These are phyloP conservation scores for Lasiommata megera DNA, from an alignment of 2,888 invertebrate species.

Conservation along the genomic window DNA sequence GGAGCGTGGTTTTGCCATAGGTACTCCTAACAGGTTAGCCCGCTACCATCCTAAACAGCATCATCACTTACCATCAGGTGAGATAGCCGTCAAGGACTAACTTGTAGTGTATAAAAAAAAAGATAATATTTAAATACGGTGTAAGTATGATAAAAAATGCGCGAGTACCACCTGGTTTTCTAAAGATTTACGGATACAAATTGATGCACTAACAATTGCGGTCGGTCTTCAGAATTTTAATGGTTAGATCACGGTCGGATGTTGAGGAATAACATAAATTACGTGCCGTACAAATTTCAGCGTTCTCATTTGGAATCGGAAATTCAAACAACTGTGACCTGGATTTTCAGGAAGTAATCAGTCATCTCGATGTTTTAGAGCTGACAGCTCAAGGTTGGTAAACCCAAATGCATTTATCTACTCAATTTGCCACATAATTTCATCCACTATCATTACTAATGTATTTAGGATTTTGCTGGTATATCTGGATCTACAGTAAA, in stretches of 20 bases:
- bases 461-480: background rate
- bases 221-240: background rate
- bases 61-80: too few relatives aligned
- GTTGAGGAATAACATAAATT: constrained; percentile 9
- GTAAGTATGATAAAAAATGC: too few relatives aligned
- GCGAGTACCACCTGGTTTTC: too few relatives aligned
- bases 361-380: constrained; percentile 26
- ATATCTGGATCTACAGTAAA: too few relatives aligned
- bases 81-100: too few relatives aligned
- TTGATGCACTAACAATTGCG: background rate
- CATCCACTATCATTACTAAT: background rate
- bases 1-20: too few relatives aligned
- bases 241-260: background rate
- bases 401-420: constrained; percentile 4
- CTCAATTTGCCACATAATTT: background rate
- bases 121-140: too few relatives aligned
- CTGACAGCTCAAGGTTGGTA: constrained; percentile 13
- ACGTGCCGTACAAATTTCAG: constrained; percentile 2
- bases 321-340: constrained; percentile 27
- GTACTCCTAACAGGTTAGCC: too few relatives aligned
- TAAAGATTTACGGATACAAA: too few relatives aligned
- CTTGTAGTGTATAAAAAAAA: too few relatives aligned
- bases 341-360: constrained; percentile 29
- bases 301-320: constrained; percentile 22
- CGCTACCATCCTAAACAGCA: too few relatives aligned